These are phyloP conservation scores for Fabriciana adippe DNA, from an alignment of 2,888 invertebrate species.

Conservation along the genomic window DNA sequence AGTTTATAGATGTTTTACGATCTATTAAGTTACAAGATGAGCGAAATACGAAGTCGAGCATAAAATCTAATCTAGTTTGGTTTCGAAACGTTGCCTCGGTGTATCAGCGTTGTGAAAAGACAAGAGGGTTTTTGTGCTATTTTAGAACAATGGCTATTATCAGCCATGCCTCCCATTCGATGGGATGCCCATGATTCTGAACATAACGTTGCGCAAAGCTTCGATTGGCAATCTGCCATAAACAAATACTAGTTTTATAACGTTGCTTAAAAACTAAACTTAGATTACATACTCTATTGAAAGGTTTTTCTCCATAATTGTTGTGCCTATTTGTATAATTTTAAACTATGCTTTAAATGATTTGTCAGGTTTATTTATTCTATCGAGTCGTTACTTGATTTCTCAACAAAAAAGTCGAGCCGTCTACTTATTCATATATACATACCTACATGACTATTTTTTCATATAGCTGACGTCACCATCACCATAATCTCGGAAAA, in stretches of 20 bases:
- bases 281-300: too few species aligned
- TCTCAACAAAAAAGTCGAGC: too few species aligned
- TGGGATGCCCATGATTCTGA: constrained; percentile 26
- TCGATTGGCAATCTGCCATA: constrained; percentile 35
- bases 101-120: constrained; percentile 28
- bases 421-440: too few species aligned
- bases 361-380: too few species aligned
- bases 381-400: too few species aligned
- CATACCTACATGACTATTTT: too few species aligned
- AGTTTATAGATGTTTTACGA: constrained; percentile 10
- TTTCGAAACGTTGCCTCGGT: constrained; percentile 20
- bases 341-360: too few species aligned
- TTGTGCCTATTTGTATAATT: too few species aligned
- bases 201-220: constrained; percentile 29
- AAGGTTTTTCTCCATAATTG: too few species aligned
- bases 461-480: too few species aligned
- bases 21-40: constrained; percentile 8
- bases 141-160: constrained; percentile 38
- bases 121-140: constrained; percentile 40
- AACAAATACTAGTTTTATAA: constrained; percentile 21
- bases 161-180: constrained; percentile 27
- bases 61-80: constrained; percentile 23
- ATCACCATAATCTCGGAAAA: too few species aligned
- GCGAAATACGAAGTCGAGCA: constrained; percentile 12
- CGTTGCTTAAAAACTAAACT: too few species aligned